phyloP scores from a whole-genome alignment of 2,888 invertebrate species.

The Camptogramma bilineatum region DNA sequence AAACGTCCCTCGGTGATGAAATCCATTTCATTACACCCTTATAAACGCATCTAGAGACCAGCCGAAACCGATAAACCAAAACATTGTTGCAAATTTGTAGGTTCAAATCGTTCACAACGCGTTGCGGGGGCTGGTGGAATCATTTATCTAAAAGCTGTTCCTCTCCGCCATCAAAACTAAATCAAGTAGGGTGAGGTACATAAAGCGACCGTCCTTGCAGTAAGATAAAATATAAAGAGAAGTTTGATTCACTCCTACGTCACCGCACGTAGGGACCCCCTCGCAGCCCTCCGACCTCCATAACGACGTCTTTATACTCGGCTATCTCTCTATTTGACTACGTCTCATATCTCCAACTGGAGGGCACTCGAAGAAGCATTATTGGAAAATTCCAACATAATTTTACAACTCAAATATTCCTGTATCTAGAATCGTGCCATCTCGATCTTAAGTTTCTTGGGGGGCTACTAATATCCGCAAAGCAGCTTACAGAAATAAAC shows the following conservation, averaged over 20 bases:
- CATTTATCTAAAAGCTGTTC: slow-evolving; percentile 82
- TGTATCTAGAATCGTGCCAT: slow-evolving; percentile 29
- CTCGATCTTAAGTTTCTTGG: slow-evolving; percentile 28
- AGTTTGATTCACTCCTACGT: slow-evolving; percentile 81
- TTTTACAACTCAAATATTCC: slow-evolving; percentile 51
- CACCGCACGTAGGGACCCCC: slow-evolving; percentile 66
- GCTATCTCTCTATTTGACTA: slow-evolving; percentile 78
- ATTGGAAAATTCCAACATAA: slow-evolving; percentile 72
- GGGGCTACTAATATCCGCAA: slow-evolving; percentile 18
- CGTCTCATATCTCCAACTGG: slow-evolving; percentile 73
- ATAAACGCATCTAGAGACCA: slow-evolving; percentile 66
- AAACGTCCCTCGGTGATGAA: slow-evolving; percentile 62
- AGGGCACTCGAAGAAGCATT: slow-evolving; percentile 73
- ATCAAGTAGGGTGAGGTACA: slow-evolving; percentile 81
- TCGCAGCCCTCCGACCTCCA: slow-evolving; percentile 54
- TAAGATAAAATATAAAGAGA: slow-evolving; percentile 82
- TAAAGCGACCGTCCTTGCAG: slow-evolving; percentile 82
- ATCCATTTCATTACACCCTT: slow-evolving; percentile 75
- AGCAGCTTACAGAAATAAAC: slow-evolving; percentile 22
- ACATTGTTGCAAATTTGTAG: slow-evolving; percentile 75
- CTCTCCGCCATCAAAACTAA: slow-evolving; percentile 83
- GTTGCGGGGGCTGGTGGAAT: slow-evolving; percentile 60
- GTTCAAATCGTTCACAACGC: slow-evolving; percentile 54
- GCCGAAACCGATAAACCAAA: slow-evolving; percentile 65
- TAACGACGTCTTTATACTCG: slow-evolving; percentile 78